phyloP scores from a whole-genome alignment of 2,797 vertebrate genomes.

The Poecilia wingei region DNA sequence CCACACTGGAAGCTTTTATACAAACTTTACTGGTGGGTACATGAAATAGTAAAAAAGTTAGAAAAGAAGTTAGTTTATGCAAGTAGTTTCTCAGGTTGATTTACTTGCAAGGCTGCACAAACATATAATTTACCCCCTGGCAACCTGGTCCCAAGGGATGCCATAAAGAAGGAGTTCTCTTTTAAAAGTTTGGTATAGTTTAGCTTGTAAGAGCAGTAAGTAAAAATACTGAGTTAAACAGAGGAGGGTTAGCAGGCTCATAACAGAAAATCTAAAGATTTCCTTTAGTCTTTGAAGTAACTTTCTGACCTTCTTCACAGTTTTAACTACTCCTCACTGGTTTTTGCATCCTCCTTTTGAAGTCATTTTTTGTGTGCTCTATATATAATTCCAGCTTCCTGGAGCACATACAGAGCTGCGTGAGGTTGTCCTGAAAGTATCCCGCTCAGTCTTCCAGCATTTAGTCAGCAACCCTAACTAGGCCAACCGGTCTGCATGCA shows the following conservation, averaged over 20 bases:
- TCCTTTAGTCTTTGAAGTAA: constrained; percentile 32
- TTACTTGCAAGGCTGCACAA: constrained; percentile 14
- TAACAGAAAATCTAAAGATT: constrained; percentile 15
- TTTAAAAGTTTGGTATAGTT: neutral
- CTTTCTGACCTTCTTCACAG: constrained; percentile 20
- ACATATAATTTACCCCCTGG: constrained; percentile 22
- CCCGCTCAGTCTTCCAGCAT: constrained; percentile 36
- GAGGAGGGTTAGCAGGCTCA: neutral
- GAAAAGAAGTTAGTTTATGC: constrained; percentile 2
- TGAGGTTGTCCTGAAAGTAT: constrained; percentile 42
- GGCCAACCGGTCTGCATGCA: constrained; percentile 50
- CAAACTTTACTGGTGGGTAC: neutral
- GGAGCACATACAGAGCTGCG: constrained; percentile 17
- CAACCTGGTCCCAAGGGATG: constrained; percentile 25
- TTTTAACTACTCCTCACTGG: constrained; percentile 14
- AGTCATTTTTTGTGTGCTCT: constrained; percentile 2
- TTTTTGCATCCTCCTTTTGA: constrained; percentile 15
- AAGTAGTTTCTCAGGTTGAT: constrained; percentile 17
- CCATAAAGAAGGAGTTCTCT: constrained; percentile 14
- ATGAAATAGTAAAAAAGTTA: neutral
- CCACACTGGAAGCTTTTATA: neutral
- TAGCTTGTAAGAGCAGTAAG: neutral
- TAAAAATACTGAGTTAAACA: neutral
- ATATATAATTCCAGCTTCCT: constrained; percentile 32
- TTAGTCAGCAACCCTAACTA: constrained; percentile 60